A percentile compares a stretch with the other conserved stretches of the same genome.
These are phyloP conservation scores for Megaceryle torquata DNA, from an alignment of 2,113 vertebrate species.

Conservation along the genomic window DNA sequence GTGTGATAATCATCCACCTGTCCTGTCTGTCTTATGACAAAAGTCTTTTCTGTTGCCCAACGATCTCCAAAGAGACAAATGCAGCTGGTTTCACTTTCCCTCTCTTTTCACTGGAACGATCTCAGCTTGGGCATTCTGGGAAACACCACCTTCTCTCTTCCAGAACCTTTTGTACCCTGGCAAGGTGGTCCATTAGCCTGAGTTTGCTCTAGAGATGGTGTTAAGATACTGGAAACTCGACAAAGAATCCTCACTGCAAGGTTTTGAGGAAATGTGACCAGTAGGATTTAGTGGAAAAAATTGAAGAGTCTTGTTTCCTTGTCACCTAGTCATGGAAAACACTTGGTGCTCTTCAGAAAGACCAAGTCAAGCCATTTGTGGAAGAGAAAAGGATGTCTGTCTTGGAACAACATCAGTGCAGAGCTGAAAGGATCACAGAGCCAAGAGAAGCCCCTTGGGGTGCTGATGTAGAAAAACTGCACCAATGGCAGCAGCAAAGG, in stretches of 20 bases:
- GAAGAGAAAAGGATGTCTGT: neutral
- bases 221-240: neutral
- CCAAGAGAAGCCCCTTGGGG: neutral
- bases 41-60: neutral
- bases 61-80: neutral
- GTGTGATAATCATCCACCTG: neutral
- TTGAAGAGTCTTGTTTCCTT: neutral
- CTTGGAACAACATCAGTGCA: neutral
- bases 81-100: neutral
- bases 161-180: neutral
- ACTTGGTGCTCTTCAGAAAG: neutral
- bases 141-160: neutral
- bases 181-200: neutral
- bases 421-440: neutral
- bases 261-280: neutral
- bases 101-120: neutral
- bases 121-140: neutral
- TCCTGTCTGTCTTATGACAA: neutral
- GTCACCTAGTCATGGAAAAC: neutral
- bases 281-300: neutral
- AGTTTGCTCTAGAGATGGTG: fast-evolving
- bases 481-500: neutral
- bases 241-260: neutral
- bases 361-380: neutral
- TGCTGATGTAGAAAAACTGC: fast-evolving